These are phyloP conservation scores for Siniperca obscura DNA, from an alignment of 2,797 vertebrate species.

Conservation along the genomic window DNA sequence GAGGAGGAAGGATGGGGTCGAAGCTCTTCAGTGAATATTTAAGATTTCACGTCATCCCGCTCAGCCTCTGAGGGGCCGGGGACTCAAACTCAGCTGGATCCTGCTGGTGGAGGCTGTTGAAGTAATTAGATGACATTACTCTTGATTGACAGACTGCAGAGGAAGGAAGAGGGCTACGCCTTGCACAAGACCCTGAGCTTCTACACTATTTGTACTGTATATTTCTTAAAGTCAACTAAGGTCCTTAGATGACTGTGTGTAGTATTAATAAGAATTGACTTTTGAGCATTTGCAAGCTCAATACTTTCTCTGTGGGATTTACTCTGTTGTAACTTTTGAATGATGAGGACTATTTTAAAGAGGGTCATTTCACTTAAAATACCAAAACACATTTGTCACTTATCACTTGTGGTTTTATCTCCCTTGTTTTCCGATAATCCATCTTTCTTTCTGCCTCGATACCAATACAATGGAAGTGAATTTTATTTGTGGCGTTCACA, in stretches of 20 bases:
- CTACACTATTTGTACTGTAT: background rate
- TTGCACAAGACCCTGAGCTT: background rate
- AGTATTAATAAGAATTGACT: background rate
- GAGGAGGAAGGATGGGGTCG: constrained; percentile 36
- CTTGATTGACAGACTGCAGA: constrained; percentile 44
- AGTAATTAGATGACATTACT: constrained; percentile 54
- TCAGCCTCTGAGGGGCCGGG: constrained; percentile 25
- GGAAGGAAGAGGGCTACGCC: constrained; percentile 7
- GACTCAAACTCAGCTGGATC: constrained; percentile 34
- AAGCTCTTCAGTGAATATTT: constrained; percentile 60
- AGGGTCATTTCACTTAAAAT: constrained; percentile 10
- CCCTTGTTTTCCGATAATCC: background rate
- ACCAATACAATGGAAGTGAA: background rate
- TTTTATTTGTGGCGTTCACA: background rate
- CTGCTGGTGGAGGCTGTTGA: constrained; percentile 52
- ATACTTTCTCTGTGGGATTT: background rate
- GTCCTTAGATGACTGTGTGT: background rate
- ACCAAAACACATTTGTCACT: constrained; percentile 28
- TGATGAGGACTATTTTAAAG: background rate
- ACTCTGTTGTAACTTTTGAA: background rate
- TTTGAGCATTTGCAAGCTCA: background rate
- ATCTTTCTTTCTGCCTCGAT: background rate
- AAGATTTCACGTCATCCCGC: constrained; percentile 48
- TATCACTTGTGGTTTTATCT: background rate
- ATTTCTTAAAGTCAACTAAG: background rate